phyloP scores from a whole-genome alignment of 2,113 vertebrate species.

The Dolichallabes microphthalmus region DNA sequence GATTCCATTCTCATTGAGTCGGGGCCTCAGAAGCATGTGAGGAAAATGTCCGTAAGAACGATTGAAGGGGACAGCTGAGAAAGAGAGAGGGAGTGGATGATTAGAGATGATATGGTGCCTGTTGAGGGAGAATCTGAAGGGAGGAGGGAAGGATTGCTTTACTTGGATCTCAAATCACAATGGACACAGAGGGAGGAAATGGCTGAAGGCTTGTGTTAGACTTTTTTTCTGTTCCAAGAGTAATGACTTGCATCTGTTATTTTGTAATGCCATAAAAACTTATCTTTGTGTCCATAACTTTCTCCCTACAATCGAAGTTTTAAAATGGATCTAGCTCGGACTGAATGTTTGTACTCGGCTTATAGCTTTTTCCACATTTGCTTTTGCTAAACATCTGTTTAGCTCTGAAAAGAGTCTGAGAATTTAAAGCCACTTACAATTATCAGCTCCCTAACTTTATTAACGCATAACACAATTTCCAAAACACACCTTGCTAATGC shows the following conservation, averaged over 20 bases:
- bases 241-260: constrained; percentile 12
- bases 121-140: constrained; percentile 26
- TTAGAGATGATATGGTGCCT: constrained; percentile 37
- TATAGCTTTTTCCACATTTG: not conserved
- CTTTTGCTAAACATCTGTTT: not conserved
- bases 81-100: constrained; percentile 40
- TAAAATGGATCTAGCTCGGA: not conserved
- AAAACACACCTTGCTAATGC: not conserved
- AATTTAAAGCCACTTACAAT: not conserved
- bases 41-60: constrained; percentile 26
- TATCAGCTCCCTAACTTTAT: not conserved
- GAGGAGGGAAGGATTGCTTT: constrained; percentile 40
- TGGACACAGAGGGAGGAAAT: constrained; percentile 41
- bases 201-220: constrained; percentile 15
- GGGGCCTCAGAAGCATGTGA: constrained; percentile 34
- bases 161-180: constrained; percentile 44
- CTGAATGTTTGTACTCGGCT: constrained; percentile 6
- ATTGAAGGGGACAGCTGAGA: constrained; percentile 55
- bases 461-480: not conserved
- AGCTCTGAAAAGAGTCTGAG: not conserved
- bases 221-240: constrained; percentile 3
- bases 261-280: not conserved
- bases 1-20: constrained; percentile 29
- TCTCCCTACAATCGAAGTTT: not conserved
- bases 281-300: not conserved